Base-by-base conservation (phyloP, 2,888 invertebrate species). In the Epinotia ramella region DNA sequence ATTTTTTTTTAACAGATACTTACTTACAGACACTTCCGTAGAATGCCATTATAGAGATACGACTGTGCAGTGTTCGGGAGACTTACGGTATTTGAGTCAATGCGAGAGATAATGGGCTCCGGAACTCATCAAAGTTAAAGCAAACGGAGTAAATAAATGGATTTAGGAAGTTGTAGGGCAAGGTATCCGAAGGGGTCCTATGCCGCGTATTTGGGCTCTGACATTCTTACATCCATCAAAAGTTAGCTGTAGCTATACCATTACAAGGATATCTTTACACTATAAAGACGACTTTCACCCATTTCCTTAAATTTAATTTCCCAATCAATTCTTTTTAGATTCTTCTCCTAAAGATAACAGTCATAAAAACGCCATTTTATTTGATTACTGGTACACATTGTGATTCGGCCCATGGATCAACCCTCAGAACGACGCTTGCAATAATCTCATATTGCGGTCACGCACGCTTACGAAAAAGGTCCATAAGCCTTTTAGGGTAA, bases 121-220 rank as follows among this genome's bases (percentile, higher is more conserved):
- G 24, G 68, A 69, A 69, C 69, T 69, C 20, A 20, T 69, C 59
- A 59, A 69, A 69, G 69, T 69, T 69, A 69, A 46, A 44, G 69
- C 20, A 69, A 69, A 69, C 59, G 59, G 16, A 59, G 69, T 46
- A 28, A 60, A 46, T 69, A 69, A 60, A 46, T 69, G 44, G 12
- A 46, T 69, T 60, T 69, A 28, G 59, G 69, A 69, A 69, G 69
- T 69, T 46, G 44, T 16, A 44, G n/a, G 24, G n/a, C n/a, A 28
- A 44, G 46, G 7, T 9, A 49, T 7, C 13, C 11, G 40, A 16
- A 59, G 13, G 57, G 59, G 20, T 20, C 24, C 24, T 3, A 44
- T 67, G 18, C 16, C 24, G 46, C 11, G 5, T n/a, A 4, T 16
- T 44, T 46, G 3, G 57, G 20, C 33, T 3, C 13, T 24, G 16